Percentiles rank a stretch among this genome's conserved stretches.
phyloP scores from a whole-genome alignment of 2,113 vertebrate species.

The Morone chrysops region DNA sequence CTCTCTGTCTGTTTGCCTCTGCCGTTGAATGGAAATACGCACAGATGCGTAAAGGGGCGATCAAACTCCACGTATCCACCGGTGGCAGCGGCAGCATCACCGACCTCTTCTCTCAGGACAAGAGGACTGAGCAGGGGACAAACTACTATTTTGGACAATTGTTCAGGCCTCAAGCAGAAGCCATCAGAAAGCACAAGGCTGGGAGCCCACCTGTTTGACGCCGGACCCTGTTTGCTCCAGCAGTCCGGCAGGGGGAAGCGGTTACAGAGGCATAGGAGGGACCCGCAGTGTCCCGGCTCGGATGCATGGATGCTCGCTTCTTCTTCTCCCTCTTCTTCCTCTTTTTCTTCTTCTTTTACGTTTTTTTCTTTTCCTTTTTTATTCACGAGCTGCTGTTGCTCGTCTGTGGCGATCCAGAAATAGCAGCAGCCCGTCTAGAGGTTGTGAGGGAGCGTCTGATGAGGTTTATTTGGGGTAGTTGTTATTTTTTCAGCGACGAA shows the following conservation, averaged over 20 bases:
- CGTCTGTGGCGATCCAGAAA: conserved; percentile 61
- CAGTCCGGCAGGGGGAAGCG: conserved; percentile 5
- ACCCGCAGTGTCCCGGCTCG: conserved; percentile 31
- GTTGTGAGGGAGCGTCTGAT: conserved; percentile 54
- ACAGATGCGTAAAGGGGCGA: conserved; percentile 81
- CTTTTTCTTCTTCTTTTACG: not conserved
- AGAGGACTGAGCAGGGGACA: conserved; percentile 36
- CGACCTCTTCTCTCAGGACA: conserved; percentile 33
- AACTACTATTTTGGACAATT: conserved; percentile 38
- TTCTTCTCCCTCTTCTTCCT: not conserved
- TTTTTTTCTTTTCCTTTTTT: not conserved
- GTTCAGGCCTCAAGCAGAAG: conserved; percentile 21
- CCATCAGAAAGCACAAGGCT: not conserved
- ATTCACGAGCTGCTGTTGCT: conserved; percentile 37
- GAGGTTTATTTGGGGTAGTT: conserved; percentile 47
- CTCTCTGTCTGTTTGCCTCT: conserved; percentile 59
- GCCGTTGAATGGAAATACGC: conserved; percentile 81
- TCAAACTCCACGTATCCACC: conserved; percentile 75
- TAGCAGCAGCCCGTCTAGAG: conserved; percentile 63
- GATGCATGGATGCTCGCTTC: conserved; percentile 50
- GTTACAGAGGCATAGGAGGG: conserved; percentile 32
- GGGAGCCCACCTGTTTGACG: conserved; percentile 72
- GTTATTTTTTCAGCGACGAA: conserved; percentile 25
- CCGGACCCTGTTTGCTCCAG: conserved; percentile 30
- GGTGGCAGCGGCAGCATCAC: conserved; percentile 55